These are phyloP conservation scores for Podabrus alpinus DNA, from an alignment of 2,888 invertebrate genomes.

Conservation along the genomic window DNA sequence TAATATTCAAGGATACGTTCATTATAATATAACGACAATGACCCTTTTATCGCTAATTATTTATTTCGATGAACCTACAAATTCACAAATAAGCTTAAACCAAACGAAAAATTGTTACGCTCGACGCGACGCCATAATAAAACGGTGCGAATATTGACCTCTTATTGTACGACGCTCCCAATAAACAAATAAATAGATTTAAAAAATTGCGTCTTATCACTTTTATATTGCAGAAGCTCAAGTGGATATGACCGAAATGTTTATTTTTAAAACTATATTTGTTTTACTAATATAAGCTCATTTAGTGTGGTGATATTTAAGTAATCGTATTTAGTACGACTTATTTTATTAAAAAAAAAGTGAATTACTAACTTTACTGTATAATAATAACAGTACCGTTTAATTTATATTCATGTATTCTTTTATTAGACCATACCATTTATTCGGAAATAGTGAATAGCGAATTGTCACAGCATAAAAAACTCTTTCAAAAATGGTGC, in stretches of 20 bases:
- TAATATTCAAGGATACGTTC: conserved; percentile 1
- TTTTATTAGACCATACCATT: background rate
- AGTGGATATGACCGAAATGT: background rate
- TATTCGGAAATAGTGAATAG: background rate
- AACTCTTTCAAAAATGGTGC: background rate
- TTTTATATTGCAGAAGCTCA: background rate
- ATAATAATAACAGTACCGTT: background rate
- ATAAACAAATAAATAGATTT: background rate
- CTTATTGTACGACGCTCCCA: background rate
- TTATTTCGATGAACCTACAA: background rate
- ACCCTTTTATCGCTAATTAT: background rate
- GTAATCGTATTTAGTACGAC: background rate
- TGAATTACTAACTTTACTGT: background rate
- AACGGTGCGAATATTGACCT: conserved; percentile 1
- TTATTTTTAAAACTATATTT: background rate
- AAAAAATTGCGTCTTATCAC: background rate
- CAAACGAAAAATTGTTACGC: background rate
- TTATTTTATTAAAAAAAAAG: background rate
- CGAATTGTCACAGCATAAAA: background rate
- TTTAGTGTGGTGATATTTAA: background rate
- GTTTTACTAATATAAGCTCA: background rate
- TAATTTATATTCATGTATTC: background rate
- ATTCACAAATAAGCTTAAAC: background rate
- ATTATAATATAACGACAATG: background rate
- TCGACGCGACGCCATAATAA: background rate